phyloP scores from a whole-genome alignment of 2,113 vertebrate species.

The Galeopterus variegatus region DNA sequence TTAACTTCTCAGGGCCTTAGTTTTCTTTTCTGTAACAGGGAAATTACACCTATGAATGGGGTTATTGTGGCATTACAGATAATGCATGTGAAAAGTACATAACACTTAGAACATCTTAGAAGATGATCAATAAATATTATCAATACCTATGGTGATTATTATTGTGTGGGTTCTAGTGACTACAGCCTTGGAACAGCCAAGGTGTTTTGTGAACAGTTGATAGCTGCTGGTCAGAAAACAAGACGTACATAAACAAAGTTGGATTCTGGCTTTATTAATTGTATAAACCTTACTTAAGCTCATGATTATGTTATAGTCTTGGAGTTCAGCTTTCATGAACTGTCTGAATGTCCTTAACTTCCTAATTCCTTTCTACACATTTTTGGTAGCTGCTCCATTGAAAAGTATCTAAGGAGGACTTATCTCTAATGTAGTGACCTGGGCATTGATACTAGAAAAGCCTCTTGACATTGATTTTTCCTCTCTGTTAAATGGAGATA shows the following conservation, averaged over 20 bases:
- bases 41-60: background rate
- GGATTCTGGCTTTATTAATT: slow-evolving; percentile 13
- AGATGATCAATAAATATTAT: background rate
- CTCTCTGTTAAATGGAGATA: slow-evolving; percentile 50
- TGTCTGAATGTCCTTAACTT: background rate
- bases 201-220: background rate
- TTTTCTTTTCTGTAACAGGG: background rate
- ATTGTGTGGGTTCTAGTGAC: background rate
- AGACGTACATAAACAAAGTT: background rate
- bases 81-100: background rate
- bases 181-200: background rate
- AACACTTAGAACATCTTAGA: background rate
- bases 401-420: background rate
- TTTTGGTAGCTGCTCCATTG: background rate
- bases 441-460: slow-evolving; percentile 40
- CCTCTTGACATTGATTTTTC: slow-evolving; percentile 33
- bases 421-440: slow-evolving; percentile 5
- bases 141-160: background rate
- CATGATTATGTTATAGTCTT: slow-evolving; percentile 6
- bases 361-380: slow-evolving; percentile 42
- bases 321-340: background rate
- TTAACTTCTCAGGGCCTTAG: background rate
- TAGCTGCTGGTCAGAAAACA: background rate
- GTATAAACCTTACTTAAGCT: background rate
- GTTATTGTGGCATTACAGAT: background rate